Evolutionary conservation across 2,888 invertebrate species (phyloP), one percentile per base, ranked within the genome.

Genomic region (Latheticus oryzae): DNA sequence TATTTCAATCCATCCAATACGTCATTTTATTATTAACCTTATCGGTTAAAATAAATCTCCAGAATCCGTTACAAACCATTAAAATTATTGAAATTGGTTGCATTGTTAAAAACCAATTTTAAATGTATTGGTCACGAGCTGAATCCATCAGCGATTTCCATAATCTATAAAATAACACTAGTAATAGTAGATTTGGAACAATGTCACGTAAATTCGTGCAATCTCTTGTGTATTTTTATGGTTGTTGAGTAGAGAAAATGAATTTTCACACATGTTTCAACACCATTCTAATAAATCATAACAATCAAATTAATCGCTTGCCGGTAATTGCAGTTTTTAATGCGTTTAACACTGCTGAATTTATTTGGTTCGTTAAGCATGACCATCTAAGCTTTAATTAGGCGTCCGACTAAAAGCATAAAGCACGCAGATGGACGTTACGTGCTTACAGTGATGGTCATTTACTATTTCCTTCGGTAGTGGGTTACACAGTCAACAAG

Each of bases 341-440:
- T 43, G 52, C 57, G 38, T 58, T 58, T 42, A 61, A 56, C 57
- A 63, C 53, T 64, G 64, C 62, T 61, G 64, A 63, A 69, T 71
- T 72, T 72, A 70, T 69, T 70, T 62, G 71, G 67, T 71, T 63
- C 68, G 69, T 56, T 67, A 60, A 71, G 72, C 72, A 63, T 69
- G 68, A 72, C 70, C 67, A 69, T 70, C 70, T 70, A 67, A 71
- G 68, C 65, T 66, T 64, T 68, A 72, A 72, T 72, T 70, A 54
- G 43, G 58, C 67, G 61, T 57, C 56, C 48, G 57, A 52, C 52
- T 55, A 42, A 45, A 61, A 57, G 57, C 60, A 62, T 63, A 61
- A 52, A 55, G 56, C 55, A 53, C 48, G 40, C 45, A 42, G 52
- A 56, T 55, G 55, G 55, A 55, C 55, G 48, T 52, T 52, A 52